Percentiles rank a stretch among this genome's conserved stretches.
These are phyloP conservation scores for Apis laboriosa DNA, from an alignment of 1,140 invertebrate genomes.

Conservation along the genomic window DNA sequence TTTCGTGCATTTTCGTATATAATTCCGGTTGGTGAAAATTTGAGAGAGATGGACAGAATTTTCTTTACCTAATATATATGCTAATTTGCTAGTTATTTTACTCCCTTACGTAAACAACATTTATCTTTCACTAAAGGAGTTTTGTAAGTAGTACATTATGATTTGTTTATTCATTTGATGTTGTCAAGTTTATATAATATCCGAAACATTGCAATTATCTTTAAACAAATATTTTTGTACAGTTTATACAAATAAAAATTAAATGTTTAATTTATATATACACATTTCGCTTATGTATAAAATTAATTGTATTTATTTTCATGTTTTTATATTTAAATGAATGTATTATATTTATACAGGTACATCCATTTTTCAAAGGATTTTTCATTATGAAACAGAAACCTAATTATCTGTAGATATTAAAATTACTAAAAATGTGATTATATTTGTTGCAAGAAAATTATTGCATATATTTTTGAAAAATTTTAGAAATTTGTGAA, in stretches of 20 bases:
- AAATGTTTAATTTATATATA: not conserved
- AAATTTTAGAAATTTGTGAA: too few species aligned
- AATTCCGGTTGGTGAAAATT: not conserved
- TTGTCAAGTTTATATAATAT: not conserved
- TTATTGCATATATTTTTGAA: too few species aligned
- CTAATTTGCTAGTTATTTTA: not conserved
- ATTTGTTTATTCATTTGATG: not conserved
- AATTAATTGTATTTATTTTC: not conserved
- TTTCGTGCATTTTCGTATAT: not conserved
- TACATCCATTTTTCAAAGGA: not conserved
- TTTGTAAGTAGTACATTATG: not conserved
- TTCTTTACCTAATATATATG: not conserved
- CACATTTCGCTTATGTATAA: not conserved
- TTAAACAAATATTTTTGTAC: not conserved
- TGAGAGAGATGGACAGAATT: not conserved
- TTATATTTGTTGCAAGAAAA: not conserved
- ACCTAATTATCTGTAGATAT: not conserved
- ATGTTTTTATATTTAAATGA: not conserved
- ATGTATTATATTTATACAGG: not conserved
- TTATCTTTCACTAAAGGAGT: not conserved
- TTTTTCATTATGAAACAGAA: conserved; percentile 4
- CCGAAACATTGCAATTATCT: too few species aligned
- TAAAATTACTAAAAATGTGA: not conserved
- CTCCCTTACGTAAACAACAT: not conserved
- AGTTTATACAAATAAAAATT: not conserved